These are phyloP conservation scores for Sthenelais limicola DNA, from an alignment of 2,888 invertebrate genomes.

Conservation along the genomic window DNA sequence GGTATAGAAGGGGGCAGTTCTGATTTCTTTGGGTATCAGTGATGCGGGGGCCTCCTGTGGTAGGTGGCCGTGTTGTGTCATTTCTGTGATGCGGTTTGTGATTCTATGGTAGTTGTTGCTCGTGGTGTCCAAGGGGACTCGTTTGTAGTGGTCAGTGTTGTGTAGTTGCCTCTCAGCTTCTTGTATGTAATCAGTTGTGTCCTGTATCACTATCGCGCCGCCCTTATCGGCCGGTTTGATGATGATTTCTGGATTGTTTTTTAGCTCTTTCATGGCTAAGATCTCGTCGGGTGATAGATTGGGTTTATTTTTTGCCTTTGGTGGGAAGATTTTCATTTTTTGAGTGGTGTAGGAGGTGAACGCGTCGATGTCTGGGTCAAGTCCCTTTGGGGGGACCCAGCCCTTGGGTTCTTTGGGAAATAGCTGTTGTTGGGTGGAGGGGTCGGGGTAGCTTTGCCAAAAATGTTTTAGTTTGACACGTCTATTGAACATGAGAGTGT, in stretches of 20 bases:
- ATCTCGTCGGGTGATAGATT: neutral
- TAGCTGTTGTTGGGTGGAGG: neutral
- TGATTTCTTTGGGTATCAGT: neutral
- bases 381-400: neutral
- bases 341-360: neutral
- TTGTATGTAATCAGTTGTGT: neutral
- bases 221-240: conserved; percentile 15
- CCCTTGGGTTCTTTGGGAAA: neutral
- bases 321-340: neutral
- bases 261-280: neutral
- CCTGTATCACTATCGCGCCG: neutral
- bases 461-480: conserved; percentile 6
- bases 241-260: neutral
- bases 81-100: neutral
- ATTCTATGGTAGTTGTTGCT: neutral
- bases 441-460: neutral
- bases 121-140: too few species aligned
- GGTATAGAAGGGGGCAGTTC: neutral
- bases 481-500: conserved; percentile 12
- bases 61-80: neutral
- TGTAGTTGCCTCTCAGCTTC: neutral
- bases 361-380: neutral
- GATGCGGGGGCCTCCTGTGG: neutral
- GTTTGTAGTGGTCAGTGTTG: neutral
- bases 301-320: neutral